These are phyloP conservation scores for Cecropterus lyciades DNA, from an alignment of 1,140 invertebrate species.

Conservation along the genomic window DNA sequence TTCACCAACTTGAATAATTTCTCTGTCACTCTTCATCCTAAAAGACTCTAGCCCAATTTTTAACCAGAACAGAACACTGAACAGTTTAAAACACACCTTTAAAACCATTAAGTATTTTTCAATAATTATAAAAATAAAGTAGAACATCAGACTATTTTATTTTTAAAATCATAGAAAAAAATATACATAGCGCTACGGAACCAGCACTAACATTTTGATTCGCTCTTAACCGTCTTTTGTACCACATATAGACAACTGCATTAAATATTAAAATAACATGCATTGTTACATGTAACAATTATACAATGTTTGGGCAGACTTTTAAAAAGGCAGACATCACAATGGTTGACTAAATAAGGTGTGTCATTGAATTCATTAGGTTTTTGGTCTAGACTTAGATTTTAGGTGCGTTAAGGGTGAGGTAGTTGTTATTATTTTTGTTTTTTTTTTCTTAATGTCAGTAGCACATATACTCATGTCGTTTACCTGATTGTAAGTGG, in stretches of 20 bases:
- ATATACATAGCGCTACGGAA: not conserved
- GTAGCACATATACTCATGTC: too few species aligned
- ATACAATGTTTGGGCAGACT: slow-evolving; percentile 36
- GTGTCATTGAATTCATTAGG: slow-evolving; percentile 55
- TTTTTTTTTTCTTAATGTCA: too few species aligned
- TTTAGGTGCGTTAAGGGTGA: slow-evolving; percentile 38
- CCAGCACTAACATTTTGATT: not conserved
- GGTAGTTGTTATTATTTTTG: not conserved
- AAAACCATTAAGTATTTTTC: too few species aligned
- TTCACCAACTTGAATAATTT: too few species aligned
- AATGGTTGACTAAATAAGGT: slow-evolving; percentile 52
- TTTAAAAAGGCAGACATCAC: slow-evolving; percentile 48
- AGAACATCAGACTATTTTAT: too few species aligned
- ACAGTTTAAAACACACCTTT: too few species aligned
- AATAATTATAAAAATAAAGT: too few species aligned
- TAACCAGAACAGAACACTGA: too few species aligned
- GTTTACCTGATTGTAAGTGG: too few species aligned
- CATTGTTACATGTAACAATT: slow-evolving; percentile 38
- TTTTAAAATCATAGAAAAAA: too few species aligned
- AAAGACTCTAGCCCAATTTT: too few species aligned
- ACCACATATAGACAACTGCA: slow-evolving; percentile 37
- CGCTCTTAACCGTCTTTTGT: slow-evolving; percentile 3
- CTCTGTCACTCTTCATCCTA: too few species aligned
- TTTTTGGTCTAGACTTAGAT: slow-evolving; percentile 53
- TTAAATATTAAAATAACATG: slow-evolving; percentile 39